Evolutionary conservation across 1,140 invertebrate species (phyloP).

Genomic region (Lordiphosa mommai): DNA sequence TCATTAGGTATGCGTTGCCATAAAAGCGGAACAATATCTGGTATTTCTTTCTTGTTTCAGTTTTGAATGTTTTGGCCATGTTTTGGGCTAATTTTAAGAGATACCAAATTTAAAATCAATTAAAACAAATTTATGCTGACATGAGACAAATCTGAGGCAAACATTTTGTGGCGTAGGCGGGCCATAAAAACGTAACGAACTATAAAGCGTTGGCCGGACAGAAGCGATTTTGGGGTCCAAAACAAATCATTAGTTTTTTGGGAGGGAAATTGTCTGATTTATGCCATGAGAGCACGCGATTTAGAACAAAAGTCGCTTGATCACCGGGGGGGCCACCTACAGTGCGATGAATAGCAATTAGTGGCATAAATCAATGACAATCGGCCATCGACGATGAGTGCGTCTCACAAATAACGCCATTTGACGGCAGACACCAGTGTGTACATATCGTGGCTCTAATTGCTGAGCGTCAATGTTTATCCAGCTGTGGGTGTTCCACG

Average conservation of each 20-base stretch:
- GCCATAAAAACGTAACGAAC: slow-evolving; percentile 48
- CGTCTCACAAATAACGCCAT: slow-evolving; percentile 50
- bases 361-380: slow-evolving; percentile 70
- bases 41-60: slow-evolving; percentile 34
- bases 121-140: slow-evolving; percentile 75
- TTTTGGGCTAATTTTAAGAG: slow-evolving; percentile 29
- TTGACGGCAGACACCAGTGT: slow-evolving; percentile 6
- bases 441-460: slow-evolving; percentile 56
- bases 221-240: slow-evolving; percentile 44
- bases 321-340: slow-evolving; percentile 47
- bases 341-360: slow-evolving; percentile 69
- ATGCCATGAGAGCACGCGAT: slow-evolving; percentile 59
- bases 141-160: slow-evolving; percentile 65
- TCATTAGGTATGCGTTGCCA: slow-evolving; percentile 59
- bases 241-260: slow-evolving; percentile 66
- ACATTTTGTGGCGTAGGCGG: slow-evolving; percentile 56
- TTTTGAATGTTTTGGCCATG: slow-evolving; percentile 22
- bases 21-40: slow-evolving; percentile 48
- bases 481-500: slow-evolving; percentile 69
- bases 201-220: slow-evolving; percentile 12
- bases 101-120: slow-evolving; percentile 72
- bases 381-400: slow-evolving; percentile 34
- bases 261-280: slow-evolving; percentile 37
- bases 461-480: slow-evolving; percentile 66
- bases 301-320: slow-evolving; percentile 40